Evolutionary conservation across 53 echinoderm and acorn worm genomes (phyloP).

Genomic region (Temnopleurus reevesii): DNA sequence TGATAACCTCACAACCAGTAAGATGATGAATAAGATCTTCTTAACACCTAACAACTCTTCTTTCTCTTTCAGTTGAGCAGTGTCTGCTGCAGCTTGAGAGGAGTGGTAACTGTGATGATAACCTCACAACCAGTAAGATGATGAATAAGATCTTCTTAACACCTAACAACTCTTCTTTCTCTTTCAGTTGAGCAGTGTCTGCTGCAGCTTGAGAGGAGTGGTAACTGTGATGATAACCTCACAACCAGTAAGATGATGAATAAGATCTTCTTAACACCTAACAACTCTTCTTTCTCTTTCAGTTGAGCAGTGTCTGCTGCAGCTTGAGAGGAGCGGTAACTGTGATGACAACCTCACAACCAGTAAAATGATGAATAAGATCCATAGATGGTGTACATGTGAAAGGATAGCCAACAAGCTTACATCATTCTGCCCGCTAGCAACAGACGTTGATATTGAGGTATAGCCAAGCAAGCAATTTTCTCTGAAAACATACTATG

Average conservation of each 20-base stretch:
- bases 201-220: not conserved
- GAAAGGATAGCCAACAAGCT: conserved; percentile 6
- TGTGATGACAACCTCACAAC: conserved; percentile 41
- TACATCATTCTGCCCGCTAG: not conserved
- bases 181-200: not conserved
- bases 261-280: too few relatives aligned
- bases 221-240: not conserved
- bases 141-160: conserved; percentile 14
- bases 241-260: not conserved
- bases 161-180: too few relatives aligned
- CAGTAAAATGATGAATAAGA: conserved; percentile 16
- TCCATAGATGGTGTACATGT: conserved; percentile 33
- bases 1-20: too few relatives aligned
- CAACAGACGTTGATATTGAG: conserved; percentile 1
- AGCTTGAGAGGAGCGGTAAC: not conserved
- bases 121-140: not conserved
- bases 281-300: not conserved
- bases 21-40: too few relatives aligned
- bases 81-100: not conserved
- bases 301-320: not conserved
- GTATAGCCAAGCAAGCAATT: too few relatives aligned
- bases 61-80: not conserved
- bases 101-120: not conserved
- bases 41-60: too few relatives aligned
- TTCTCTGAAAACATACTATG: too few relatives aligned